A percentile compares a stretch with the other conserved stretches of the same genome.
Evolutionary conservation across 1,140 invertebrate genomes (phyloP).

Genomic region (Trichonephila clavata): DNA sequence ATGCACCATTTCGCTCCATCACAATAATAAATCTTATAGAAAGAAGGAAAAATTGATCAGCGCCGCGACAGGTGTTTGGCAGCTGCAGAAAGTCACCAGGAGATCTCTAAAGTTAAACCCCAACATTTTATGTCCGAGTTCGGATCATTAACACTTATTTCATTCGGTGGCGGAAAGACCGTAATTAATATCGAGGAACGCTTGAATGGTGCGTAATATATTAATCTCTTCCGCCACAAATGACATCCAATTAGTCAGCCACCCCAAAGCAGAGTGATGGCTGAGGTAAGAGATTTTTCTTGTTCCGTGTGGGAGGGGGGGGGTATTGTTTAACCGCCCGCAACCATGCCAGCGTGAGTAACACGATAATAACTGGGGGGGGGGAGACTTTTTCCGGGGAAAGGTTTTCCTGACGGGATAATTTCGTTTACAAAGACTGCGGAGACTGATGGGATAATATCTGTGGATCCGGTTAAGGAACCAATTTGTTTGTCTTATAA

Average conservation of each 20-base stretch:
- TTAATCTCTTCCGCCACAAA: conserved; percentile 24
- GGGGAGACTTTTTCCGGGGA: neutral
- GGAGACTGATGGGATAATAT: conserved; percentile 9
- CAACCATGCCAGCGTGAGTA: conserved; percentile 14
- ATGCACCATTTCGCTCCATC: too few relatives aligned
- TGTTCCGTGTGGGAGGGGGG: neutral
- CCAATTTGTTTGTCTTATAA: neutral
- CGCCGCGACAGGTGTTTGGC: neutral
- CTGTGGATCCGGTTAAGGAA: neutral
- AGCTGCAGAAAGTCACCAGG: neutral
- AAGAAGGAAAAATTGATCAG: too few relatives aligned
- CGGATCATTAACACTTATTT: conserved; percentile 17
- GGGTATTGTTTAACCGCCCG: conserved; percentile 15
- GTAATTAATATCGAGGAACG: conserved; percentile 14
- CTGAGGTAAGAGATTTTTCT: neutral
- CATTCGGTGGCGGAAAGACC: neutral
- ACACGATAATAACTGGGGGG: conserved; percentile 12
- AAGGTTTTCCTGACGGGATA: neutral
- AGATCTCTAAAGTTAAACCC: neutral
- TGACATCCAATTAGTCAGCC: conserved; percentile 40
- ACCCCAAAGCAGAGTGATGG: neutral
- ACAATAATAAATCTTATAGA: too few relatives aligned
- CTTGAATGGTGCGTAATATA: conserved; percentile 6
- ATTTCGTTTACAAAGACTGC: neutral
- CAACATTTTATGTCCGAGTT: neutral